phyloP scores from a whole-genome alignment of 2,888 invertebrate species.

The Euplexia lucipara region DNA sequence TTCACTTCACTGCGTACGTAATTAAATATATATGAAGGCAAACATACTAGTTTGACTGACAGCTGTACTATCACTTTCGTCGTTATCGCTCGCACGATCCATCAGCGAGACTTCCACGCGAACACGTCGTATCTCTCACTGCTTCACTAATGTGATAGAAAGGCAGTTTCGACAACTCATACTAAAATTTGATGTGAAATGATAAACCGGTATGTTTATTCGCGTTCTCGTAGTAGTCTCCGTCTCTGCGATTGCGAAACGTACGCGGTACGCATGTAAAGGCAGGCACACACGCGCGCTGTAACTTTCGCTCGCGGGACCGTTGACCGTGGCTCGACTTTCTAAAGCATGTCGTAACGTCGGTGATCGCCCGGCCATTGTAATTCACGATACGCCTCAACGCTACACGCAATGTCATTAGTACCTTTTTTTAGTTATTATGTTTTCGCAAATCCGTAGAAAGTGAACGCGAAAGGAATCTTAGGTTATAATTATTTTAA shows the following conservation, averaged over 20 bases:
- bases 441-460: conserved; percentile 85
- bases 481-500: conserved; percentile 7
- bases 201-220: conserved; percentile 60
- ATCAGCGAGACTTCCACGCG: conserved; percentile 10
- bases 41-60: conserved; percentile 39
- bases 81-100: conserved; percentile 72
- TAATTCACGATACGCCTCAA: conserved; percentile 85
- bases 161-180: conserved; percentile 48
- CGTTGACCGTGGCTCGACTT: conserved; percentile 89
- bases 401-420: conserved; percentile 86
- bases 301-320: conserved; percentile 88
- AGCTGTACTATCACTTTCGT: conserved; percentile 80
- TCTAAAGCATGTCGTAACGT: conserved; percentile 89
- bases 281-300: conserved; percentile 75
- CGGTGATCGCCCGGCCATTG: conserved; percentile 87
- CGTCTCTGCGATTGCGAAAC: conserved; percentile 72
- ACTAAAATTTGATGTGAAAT: conserved; percentile 54
- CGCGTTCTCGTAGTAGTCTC: conserved; percentile 57
- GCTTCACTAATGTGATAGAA: conserved; percentile 52
- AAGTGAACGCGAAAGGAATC: conserved; percentile 70
- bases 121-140: conserved; percentile 40
- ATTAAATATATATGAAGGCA: conserved; percentile 32
- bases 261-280: conserved; percentile 75
- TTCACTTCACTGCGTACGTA: conserved; percentile 26
- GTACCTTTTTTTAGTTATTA: conserved; percentile 78